These are phyloP conservation scores for Thymelicus acteon DNA, from an alignment of 2,888 invertebrate genomes.

Conservation along the genomic window DNA sequence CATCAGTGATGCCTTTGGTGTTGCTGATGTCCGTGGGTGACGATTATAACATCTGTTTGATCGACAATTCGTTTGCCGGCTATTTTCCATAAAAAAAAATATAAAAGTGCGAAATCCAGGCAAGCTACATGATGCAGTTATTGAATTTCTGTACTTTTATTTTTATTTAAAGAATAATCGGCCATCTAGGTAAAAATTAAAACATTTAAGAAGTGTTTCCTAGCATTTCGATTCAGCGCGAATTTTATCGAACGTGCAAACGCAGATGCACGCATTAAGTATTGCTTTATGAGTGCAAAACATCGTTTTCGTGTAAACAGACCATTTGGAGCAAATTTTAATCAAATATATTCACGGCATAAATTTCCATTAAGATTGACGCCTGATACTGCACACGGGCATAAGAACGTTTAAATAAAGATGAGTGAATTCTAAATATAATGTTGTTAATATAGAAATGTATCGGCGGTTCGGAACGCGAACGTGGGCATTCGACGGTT, in stretches of 20 bases:
- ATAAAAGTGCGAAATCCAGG: too few species aligned
- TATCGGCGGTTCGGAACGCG: constrained; percentile 46
- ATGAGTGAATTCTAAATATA: constrained; percentile 58
- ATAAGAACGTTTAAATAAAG: constrained; percentile 53
- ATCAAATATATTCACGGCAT: constrained; percentile 33
- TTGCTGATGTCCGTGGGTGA: too few species aligned
- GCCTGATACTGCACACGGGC: constrained; percentile 52
- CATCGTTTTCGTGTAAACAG: not conserved
- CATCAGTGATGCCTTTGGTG: too few species aligned
- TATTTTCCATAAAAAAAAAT: too few species aligned
- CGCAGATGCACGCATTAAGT: not conserved
- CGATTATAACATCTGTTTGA: too few species aligned
- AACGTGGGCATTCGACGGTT: constrained; percentile 48
- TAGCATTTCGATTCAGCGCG: not conserved
- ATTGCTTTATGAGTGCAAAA: not conserved
- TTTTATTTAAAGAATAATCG: too few species aligned
- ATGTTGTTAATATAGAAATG: constrained; percentile 53
- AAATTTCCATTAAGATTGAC: constrained; percentile 41
- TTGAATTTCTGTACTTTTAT: too few species aligned
- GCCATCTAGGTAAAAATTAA: too few species aligned
- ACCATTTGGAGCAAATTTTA: not conserved
- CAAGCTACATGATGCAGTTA: too few species aligned
- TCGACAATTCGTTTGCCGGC: too few species aligned
- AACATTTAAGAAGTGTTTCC: not conserved
- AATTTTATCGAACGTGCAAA: too few species aligned